Conservation (phyloP, 2,113 vertebrate species). For the Trematocara variabile region DNA sequence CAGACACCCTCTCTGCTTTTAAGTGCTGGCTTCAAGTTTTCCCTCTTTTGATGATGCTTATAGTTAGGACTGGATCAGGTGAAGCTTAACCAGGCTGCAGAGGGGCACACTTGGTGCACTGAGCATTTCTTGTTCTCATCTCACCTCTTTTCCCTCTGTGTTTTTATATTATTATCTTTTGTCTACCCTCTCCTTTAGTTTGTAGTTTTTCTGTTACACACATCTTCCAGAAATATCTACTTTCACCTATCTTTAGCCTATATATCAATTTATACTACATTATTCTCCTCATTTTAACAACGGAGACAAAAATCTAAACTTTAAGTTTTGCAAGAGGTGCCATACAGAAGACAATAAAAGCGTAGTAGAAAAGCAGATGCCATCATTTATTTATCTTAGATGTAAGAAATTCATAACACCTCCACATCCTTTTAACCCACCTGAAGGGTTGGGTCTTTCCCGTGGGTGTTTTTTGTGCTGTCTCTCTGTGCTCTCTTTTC, state of each 20-base stretch:
- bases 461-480: neutral
- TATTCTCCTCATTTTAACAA: neutral
- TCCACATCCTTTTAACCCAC: neutral
- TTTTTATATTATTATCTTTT: neutral
- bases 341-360: neutral
- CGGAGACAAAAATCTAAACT: fast-evolving
- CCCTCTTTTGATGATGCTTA: neutral
- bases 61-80: neutral
- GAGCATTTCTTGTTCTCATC: neutral
- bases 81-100: neutral
- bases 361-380: neutral
- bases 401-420: neutral
- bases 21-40: neutral
- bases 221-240: neutral
- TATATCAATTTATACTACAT: neutral
- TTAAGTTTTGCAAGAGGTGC: neutral
- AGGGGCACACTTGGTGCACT: neutral
- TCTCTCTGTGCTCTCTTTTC: neutral
- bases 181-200: neutral
- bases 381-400: neutral
- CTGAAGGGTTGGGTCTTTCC: neutral
- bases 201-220: neutral
- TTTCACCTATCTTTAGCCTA: neutral
- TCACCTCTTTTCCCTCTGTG: neutral
- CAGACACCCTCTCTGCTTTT: neutral